These are phyloP conservation scores for Solenodon paradoxus DNA, from an alignment of 2,113 vertebrate genomes.

Conservation along the genomic window DNA sequence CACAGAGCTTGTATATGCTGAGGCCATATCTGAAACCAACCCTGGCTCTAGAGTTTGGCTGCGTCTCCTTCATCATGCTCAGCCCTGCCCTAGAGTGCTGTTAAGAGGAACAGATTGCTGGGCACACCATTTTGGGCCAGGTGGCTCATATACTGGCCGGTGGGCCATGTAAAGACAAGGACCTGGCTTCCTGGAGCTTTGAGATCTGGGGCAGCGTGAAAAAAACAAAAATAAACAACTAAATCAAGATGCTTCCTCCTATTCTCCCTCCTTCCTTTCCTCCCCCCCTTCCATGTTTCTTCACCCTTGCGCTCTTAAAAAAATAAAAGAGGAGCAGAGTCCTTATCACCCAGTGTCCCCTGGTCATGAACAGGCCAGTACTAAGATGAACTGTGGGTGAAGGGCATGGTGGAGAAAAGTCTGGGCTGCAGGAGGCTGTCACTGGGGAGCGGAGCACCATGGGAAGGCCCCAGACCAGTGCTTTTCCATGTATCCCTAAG, in stretches of 20 bases:
- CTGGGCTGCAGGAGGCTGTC: background rate
- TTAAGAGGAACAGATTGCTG: background rate
- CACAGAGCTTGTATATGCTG: background rate
- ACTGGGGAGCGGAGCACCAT: fast-evolving
- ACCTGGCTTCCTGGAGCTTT: too few species aligned
- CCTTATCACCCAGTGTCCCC: background rate
- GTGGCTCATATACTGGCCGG: too few species aligned
- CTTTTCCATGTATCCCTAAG: background rate
- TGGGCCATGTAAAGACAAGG: too few species aligned
- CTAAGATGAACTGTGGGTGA: background rate
- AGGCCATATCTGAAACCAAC: background rate
- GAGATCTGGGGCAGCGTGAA: too few species aligned
- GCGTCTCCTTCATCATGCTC: background rate
- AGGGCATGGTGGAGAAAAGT: background rate
- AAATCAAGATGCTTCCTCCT: too few species aligned
- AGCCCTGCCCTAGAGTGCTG: background rate
- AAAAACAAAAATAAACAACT: too few species aligned
- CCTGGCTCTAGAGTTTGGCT: background rate
- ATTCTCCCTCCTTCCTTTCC: too few species aligned
- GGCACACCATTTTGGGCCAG: too few species aligned
- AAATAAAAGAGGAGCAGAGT: too few species aligned
- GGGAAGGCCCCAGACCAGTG: background rate
- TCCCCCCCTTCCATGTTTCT: too few species aligned
- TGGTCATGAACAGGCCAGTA: too few species aligned
- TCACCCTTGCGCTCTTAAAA: too few species aligned